These are phyloP conservation scores for Sacculina carcini DNA, from an alignment of 2,888 invertebrate species.

Conservation along the genomic window DNA sequence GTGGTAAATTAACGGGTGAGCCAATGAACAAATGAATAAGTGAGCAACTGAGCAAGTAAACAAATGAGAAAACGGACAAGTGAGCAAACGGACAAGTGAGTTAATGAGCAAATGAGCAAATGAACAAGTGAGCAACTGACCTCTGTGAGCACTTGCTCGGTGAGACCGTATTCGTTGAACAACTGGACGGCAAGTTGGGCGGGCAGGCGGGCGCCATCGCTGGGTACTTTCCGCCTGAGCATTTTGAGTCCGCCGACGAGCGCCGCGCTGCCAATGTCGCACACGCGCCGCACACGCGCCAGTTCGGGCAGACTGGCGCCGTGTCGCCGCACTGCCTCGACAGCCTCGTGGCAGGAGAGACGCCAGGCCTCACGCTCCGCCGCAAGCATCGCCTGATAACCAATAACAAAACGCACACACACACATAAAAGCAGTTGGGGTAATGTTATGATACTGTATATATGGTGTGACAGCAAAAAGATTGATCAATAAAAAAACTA, in stretches of 20 bases:
- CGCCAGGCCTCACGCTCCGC: neutral
- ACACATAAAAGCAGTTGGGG: too few relatives aligned
- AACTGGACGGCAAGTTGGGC: constrained; percentile 41
- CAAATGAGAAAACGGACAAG: too few relatives aligned
- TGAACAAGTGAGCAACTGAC: constrained; percentile 9
- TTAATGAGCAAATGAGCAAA: too few relatives aligned
- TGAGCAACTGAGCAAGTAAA: too few relatives aligned
- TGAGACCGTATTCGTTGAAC: constrained; percentile 51
- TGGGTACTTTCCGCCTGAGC: neutral
- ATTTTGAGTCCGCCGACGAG: neutral
- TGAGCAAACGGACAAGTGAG: too few relatives aligned
- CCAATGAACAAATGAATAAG: too few relatives aligned
- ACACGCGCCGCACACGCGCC: neutral
- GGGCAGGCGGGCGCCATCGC: constrained; percentile 25
- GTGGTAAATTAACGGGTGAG: too few relatives aligned
- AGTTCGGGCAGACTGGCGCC: neutral
- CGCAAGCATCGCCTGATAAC: neutral
- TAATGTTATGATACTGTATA: too few relatives aligned
- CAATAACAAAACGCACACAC: too few relatives aligned
- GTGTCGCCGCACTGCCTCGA: neutral
- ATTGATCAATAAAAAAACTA: too few relatives aligned
- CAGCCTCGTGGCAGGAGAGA: neutral
- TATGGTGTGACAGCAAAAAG: too few relatives aligned
- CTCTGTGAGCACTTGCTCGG: constrained; percentile 36
- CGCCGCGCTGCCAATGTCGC: neutral